Percentiles rank a stretch among this genome's conserved stretches.
phyloP scores from a whole-genome alignment of 2,888 invertebrate species.

The Anaspis maculata region DNA sequence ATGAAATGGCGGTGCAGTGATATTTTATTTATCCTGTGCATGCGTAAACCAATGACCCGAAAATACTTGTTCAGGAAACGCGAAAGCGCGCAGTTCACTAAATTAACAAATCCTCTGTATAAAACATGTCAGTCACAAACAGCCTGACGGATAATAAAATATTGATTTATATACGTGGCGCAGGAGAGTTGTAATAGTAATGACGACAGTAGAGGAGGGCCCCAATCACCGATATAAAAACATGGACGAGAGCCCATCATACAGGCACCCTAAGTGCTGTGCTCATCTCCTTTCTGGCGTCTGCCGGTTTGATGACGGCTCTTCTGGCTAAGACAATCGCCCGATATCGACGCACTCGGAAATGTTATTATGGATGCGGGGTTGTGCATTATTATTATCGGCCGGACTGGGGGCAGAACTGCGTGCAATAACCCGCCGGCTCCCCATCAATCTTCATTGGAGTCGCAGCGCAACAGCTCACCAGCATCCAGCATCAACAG shows the following conservation, averaged over 20 bases:
- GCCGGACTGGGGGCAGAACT: conserved; percentile 16
- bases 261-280: conserved; percentile 29
- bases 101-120: conserved; percentile 33
- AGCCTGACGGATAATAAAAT: conserved; percentile 34
- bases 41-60: conserved; percentile 37
- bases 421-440: conserved; percentile 13
- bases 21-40: conserved; percentile 39
- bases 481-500: no score
- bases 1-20: conserved; percentile 34
- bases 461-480: conserved; percentile 35
- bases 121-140: conserved; percentile 33
- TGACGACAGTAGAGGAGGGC: conserved; percentile 18
- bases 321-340: conserved; percentile 34
- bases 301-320: conserved; percentile 32
- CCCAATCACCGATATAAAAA: conserved; percentile 29
- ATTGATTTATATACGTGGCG: conserved; percentile 33
- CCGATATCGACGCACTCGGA: conserved; percentile 25
- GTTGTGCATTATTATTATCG: conserved; percentile 29
- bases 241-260: conserved; percentile 19
- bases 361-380: conserved; percentile 32
- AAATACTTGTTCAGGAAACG: conserved; percentile 32
- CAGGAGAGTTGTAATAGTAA: conserved; percentile 32
- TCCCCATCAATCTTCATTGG: conserved; percentile 34
- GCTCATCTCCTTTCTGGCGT: conserved; percentile 27
- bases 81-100: conserved; percentile 26